Base-by-base conservation (phyloP, 2,113 vertebrate species). In the Cricetomys ansorgei region DNA sequence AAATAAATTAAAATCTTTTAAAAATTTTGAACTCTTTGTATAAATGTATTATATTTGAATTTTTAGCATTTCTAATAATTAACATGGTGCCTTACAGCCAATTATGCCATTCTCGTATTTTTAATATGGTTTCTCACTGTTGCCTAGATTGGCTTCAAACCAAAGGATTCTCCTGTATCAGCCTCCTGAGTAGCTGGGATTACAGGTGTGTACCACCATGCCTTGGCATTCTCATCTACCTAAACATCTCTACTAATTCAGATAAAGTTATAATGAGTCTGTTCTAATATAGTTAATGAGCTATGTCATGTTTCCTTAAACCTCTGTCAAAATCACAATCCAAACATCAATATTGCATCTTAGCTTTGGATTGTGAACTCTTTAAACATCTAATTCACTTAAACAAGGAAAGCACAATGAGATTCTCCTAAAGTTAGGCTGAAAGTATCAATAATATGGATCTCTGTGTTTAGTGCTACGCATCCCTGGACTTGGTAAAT, bases 331-430 rank as follows among this genome's bases (percentile, higher is more conserved):
- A 92, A 91, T 79, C 29, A 83, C 19, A 94, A 96, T 13, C 7
- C n/a, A 89, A 69, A 93, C 94, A 70, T 93, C 90, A 92, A 81
- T 55, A 90, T 94, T 50, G 45, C 25, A 75, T 80, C 69, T 87
- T 90, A 88, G 83, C 85, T 77, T 59, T 77, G 45, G 67, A 80
- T 89, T 2, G 2, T 48, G 88, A 3, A 1, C 34, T 89, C 62
- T 73, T 34, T 19, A 57, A 90, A 94, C 5, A 85, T 17, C 81
- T 55, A 75, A 83, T 53, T 91, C 62, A 86, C 40, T 86, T 72
- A 45, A 72, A 45, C 55, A 84, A 94, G 43, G 72, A 96, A 87
- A 23, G 72, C 37, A 57, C 3, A 9, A 16, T 6, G 64, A 62
- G 29, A 79, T 57, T 84, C 89, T 70, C 27, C 34, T 70, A 45